Base-by-base conservation (phyloP, 2,797 vertebrate genomes). In the Hyperoplus immaculatus region DNA sequence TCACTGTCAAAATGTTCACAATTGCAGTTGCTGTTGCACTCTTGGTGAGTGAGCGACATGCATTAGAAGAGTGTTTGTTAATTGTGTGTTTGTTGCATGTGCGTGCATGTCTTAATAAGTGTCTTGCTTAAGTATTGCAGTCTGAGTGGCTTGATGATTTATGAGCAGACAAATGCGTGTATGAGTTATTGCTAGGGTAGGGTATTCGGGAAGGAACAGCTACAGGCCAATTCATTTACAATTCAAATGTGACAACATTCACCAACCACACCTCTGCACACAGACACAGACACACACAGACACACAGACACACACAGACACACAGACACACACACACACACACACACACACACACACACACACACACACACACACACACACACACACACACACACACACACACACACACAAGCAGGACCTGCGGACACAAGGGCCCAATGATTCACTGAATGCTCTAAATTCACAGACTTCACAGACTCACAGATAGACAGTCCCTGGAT, bases 401-500 rank as follows among this genome's bases (percentile, higher is more conserved):
- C 64, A 68, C 56, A 63, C 54, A 75, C 69, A 47, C 71, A 75
- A 43, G 81, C 54, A 81, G 12, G 45, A 77, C 65, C 67, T 5
- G 11, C 61, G 41, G 56, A 84, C 79, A 55, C 39, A 4, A 67
- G 51, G 56, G 43, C 29, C 61, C 76, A 57, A 8, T 80, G 56
- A 65, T 72, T 69, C 47, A 69, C 39, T 55, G 50, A 62, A 29
- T 53, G 63, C 60, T 70, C n/a, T 59, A 64, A 78, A 81, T 59
- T 72, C 21, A 67, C 21, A 78, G 54, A 69, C 80, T 69, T 63
- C 15, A 47, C 12, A 72, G 71, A 85, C 69, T 58, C 39, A 65
- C 67, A 82, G 63, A 71, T 83, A 74, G 78, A 70, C 69, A 71
- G 69, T 89, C 87, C 82, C 82, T 14, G 18, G 72, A 78, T 46